Conservation (phyloP, 2,888 invertebrate species). For the Acronicta leporina region DNA sequence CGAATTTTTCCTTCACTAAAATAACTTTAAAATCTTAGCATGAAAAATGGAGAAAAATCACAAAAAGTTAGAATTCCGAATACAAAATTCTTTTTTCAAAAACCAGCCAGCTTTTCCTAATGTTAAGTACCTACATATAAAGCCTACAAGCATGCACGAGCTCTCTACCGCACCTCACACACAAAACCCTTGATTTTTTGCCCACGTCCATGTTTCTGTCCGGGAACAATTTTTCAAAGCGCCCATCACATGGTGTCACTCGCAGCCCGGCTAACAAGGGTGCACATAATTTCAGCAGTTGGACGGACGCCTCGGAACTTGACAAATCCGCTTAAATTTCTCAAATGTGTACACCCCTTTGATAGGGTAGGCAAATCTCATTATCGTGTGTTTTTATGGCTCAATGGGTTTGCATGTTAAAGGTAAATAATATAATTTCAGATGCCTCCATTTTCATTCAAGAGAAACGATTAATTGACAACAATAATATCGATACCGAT, state of each 20-base stretch:
- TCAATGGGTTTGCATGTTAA: slow-evolving; percentile 30
- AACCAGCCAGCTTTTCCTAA: neutral
- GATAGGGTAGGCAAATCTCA: slow-evolving; percentile 67
- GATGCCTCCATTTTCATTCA: neutral
- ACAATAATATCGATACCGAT: too few species aligned
- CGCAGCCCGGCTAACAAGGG: slow-evolving; percentile 73
- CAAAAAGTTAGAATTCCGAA: too few species aligned
- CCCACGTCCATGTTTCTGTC: slow-evolving; percentile 39
- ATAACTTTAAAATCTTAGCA: too few species aligned
- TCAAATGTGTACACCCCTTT: slow-evolving; percentile 67
- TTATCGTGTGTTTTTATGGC: slow-evolving; percentile 61
- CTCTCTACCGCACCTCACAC: slow-evolving; percentile 18
- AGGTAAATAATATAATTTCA: slow-evolving; percentile 33
- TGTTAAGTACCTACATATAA: slow-evolving; percentile 4
- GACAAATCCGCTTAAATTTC: slow-evolving; percentile 81
- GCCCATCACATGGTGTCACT: slow-evolving; percentile 67
- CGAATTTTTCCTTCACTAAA: too few species aligned
- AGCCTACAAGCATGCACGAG: slow-evolving; percentile 7
- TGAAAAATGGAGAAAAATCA: too few species aligned
- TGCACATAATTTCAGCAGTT: slow-evolving; percentile 73
- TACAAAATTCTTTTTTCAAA: slow-evolving; percentile 4
- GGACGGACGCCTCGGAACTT: slow-evolving; percentile 70
- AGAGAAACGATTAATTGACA: too few species aligned
- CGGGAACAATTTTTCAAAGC: slow-evolving; percentile 58
- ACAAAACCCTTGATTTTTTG: slow-evolving; percentile 52